Evolutionary conservation across 2,888 invertebrate species (phyloP).

Genomic region (Sarcophaga caerulescens): DNA sequence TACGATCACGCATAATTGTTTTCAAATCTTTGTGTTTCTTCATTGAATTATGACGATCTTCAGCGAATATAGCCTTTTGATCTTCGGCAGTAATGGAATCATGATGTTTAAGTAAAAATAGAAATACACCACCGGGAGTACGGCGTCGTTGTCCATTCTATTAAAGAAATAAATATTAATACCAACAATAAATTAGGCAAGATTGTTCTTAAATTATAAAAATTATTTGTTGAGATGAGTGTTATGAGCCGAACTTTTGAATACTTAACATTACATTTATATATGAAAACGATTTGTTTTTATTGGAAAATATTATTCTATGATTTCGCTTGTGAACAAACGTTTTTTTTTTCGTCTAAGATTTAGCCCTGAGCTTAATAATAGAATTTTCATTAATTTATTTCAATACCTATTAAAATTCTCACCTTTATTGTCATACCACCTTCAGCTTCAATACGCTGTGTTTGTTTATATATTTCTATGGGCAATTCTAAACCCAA

Average conservation of each 20-base stretch:
- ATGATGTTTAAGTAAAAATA: constrained; percentile 90
- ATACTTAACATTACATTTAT: too few species aligned
- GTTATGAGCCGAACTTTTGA: too few species aligned
- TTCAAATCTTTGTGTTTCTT: constrained; percentile 83
- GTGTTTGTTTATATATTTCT: constrained; percentile 89
- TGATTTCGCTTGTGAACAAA: too few species aligned
- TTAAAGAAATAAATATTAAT: constrained; percentile 5
- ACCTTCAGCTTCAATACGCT: constrained; percentile 90
- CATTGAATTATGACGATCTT: constrained; percentile 84
- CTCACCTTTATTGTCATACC: constrained; percentile 92
- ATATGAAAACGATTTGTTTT: too few species aligned
- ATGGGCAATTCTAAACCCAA: constrained; percentile 89
- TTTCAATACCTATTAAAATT: background rate
- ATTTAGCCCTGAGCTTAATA: too few species aligned
- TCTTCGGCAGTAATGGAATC: constrained; percentile 85
- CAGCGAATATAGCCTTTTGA: constrained; percentile 86
- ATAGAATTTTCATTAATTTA: too few species aligned
- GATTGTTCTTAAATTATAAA: too few species aligned
- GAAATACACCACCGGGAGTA: constrained; percentile 93
- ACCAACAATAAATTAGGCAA: background rate
- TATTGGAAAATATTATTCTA: too few species aligned
- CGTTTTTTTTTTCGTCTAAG: too few species aligned
- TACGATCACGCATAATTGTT: constrained; percentile 84
- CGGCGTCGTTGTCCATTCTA: constrained; percentile 89
- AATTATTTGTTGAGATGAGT: too few species aligned